Evolutionary conservation across 2,113 vertebrate species (phyloP).

Genomic region (Mesocricetus auratus): DNA sequence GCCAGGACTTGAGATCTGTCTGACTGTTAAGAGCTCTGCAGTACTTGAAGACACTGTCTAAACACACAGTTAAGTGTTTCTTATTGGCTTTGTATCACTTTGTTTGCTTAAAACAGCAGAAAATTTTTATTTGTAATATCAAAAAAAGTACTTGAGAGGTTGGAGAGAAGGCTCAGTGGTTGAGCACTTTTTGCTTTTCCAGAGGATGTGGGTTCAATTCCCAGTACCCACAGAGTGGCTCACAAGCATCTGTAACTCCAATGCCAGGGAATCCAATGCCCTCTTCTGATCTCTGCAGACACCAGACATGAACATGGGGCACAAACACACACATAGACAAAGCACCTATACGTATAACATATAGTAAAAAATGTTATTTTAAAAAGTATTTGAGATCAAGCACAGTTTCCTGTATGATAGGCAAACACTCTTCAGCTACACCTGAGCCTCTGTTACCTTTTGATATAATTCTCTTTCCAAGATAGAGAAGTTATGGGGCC

Average conservation of each 20-base stretch:
- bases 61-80: not conserved
- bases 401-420: not conserved
- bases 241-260: not conserved
- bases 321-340: not conserved
- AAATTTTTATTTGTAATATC: not conserved
- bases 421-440: not conserved
- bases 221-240: not conserved
- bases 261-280: not conserved
- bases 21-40: not conserved
- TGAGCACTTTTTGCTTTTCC: not conserved
- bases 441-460: not conserved
- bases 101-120: not conserved
- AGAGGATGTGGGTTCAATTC: not conserved
- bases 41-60: constrained; percentile 42
- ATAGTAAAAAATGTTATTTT: not conserved
- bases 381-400: not conserved
- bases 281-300: not conserved
- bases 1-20: not conserved
- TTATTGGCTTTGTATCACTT: constrained; percentile 21
- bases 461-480: not conserved
- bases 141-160: not conserved
- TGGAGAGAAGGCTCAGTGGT: not conserved
- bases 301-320: not conserved
- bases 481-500: not conserved
- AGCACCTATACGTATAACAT: not conserved